Evolutionary conservation across 2,797 vertebrate species (phyloP), one percentile per base, ranked within the genome.

Genomic region (Chelidonichthys spinosus): DNA sequence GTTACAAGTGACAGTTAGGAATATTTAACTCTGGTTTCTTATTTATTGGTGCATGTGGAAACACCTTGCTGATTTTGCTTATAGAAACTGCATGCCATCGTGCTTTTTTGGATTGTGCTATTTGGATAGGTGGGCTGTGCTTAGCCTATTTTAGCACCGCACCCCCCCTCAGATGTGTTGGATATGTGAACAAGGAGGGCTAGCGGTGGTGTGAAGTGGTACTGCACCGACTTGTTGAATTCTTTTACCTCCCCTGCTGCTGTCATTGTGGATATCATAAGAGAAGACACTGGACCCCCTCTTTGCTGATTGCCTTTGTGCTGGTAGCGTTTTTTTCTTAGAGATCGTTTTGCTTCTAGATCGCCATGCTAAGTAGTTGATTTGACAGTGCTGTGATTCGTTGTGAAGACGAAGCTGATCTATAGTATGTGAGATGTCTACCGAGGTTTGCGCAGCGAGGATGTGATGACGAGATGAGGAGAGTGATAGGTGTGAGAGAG

Each of bases 201-300:
- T 85, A 55, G 76, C 75, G 53, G 89, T 90, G 90, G 87, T 76
- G 71, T 75, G 88, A 85, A 81, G 76, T 74, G 87, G 86, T 88
- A 91, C 78, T 91, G 89, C 90, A 92, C 87, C 88, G 87, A 93
- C 89, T 88, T 92, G 90, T 92, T 91, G 88, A 88, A 63, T 80
- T 63, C 42, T 35, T 56, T 70, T 11, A 50, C 77, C 73, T 76
- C 64, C 63, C 74, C 32, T 85, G 78, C 82, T 83, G 63, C 78
- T 80, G 63, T 70, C 71, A 85, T 83, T 83, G 88, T 87, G 83
- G 74, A 85, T 74, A 74, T 82, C 63, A 74, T 79, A 61, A 72
- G 73, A 75, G 35, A 54, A 63, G 68, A 76, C 63, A 78, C 83
- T 74, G 78, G 75, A 84, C 40, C 63, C 81, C 81, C 78, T 67